Base-by-base conservation (phyloP, 2,888 invertebrate species). In the Arrhopalites spinosus region DNA sequence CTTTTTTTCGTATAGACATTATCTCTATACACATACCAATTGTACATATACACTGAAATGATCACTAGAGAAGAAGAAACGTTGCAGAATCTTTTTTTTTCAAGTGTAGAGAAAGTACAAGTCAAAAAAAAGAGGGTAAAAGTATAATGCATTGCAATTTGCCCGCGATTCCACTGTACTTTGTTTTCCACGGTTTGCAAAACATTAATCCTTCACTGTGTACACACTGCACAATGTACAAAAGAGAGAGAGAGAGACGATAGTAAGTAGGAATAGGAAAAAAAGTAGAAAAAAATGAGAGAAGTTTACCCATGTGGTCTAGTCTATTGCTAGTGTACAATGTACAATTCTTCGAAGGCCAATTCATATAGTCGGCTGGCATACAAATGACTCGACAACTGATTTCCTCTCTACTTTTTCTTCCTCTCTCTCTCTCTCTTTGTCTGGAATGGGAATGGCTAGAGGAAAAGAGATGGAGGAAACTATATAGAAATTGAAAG, bases 381-480 rank as follows among this genome's bases (percentile, higher is more conserved):
- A 25, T 59, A 59, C 59, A 23, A 27, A 59, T 25, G 59, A 59
- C 25, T 20, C 59, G 25, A 59, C 59, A 59, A 59, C 59, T 59
- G 59, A 59, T 59, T 59, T 36, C 3, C 64, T 64, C 17, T 30
- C 36, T n/a, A n/a, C 36, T 20, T 30, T 36, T 36, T 30, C 36
- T 36, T 20, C 61, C 61, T 23, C 61, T 61, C 13, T 61, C 61
- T 61, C 61, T 61, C 27, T 61, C 29, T 23, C 29, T 23, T 23
- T 61, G 13, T n/a, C 29, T 15, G 13, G 8, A 25, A n/a, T 61
- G 36, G n/a, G 45, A 45, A 45, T 7, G 45, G 45, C 45, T 45
- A 15, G 45, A 45, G 45, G 15, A 45, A 45, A 45, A 50, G 50
- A 50, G 50, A n/a, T 50, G 50, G n/a, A n/a, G 50, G 50, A 50